Base-by-base conservation (phyloP, 2,797 vertebrate species). In the Labroides dimidiatus region DNA sequence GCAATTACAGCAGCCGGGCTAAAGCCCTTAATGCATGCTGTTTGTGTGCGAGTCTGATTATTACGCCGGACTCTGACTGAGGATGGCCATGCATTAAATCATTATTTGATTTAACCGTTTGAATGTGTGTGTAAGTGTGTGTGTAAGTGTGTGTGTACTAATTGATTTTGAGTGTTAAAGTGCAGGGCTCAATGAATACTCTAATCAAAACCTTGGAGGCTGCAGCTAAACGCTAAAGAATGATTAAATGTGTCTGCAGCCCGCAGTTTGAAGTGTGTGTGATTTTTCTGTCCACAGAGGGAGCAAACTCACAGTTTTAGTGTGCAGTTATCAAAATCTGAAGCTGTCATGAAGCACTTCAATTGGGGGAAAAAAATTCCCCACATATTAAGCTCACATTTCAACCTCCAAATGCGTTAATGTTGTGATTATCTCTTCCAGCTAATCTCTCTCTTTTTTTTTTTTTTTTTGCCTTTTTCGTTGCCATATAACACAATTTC, bases 111-210 rank as follows among this genome's bases (percentile, higher is more conserved):
- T 78, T 68, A 84, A 86, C 66, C 59, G 66, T 47, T 76, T 80
- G 19, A 78, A n/a, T n/a, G n/a, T n/a, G n/a, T n/a, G n/a, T n/a
- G n/a, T n/a, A n/a, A 82, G 4, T 74, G 71, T 61, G 61, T 33
- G 24, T 20, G 42, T 19, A 36, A 37, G 57, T 52, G 44, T 23
- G 30, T 45, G 56, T 2, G 6, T 19, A 44, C 45, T 62, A 87
- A 90, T 89, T 89, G 83, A 85, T 87, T 87, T 81, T 67, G 69
- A 87, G 75, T 81, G 85, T 83, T 84, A 78, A 82, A 80, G 81
- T 88, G 76, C 63, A 78, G 64, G 66, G 82, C 87, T 84, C 69
- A 88, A 75, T 83, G 77, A 74, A 74, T 81, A 37, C 71, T 70
- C 62, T 56, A 66, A 89, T 81, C 70, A 84, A 84, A 89, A 66